phyloP scores from a whole-genome alignment of 1,140 invertebrate species.

The Drosophila tsacasi region DNA sequence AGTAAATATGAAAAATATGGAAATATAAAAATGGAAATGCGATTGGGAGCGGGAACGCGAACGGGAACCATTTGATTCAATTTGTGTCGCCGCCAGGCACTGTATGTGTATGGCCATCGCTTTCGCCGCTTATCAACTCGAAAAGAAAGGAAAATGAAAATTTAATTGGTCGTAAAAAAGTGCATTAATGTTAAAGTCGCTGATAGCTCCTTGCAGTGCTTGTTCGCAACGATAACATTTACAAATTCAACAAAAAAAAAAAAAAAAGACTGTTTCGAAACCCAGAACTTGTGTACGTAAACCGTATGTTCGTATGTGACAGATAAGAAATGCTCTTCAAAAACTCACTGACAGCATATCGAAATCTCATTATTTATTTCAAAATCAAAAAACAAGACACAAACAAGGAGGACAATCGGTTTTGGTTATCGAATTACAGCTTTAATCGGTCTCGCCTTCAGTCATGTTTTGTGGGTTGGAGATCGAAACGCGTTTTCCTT shows the following conservation, averaged over 20 bases:
- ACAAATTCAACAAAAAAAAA: constrained; percentile 2
- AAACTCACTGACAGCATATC: constrained; percentile 9
- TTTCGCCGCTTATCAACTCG: constrained; percentile 39
- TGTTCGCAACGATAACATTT: constrained; percentile 28
- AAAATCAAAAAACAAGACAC: constrained; percentile 1
- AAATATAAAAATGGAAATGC: constrained; percentile 12
- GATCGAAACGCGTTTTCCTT: constrained; percentile 13
- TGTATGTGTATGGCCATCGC: constrained; percentile 10
- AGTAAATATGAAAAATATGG: constrained; percentile 7
- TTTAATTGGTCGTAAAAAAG: constrained; percentile 64
- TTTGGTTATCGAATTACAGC: constrained; percentile 13
- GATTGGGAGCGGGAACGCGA: not conserved
- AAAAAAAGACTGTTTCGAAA: constrained; percentile 17
- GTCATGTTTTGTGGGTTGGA: not conserved
- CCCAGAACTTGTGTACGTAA: not conserved
- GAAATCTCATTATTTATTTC: constrained; percentile 13
- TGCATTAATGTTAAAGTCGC: constrained; percentile 47
- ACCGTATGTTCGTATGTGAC: not conserved
- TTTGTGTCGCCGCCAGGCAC: constrained; percentile 16
- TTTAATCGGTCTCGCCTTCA: not conserved
- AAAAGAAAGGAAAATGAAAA: constrained; percentile 49
- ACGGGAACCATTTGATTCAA: constrained; percentile 28
- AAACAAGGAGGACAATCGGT: constrained; percentile 2
- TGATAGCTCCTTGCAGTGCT: constrained; percentile 45
- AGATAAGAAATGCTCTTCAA: constrained; percentile 19